These are phyloP conservation scores for Passer montanus DNA, from an alignment of 2,113 vertebrate species.

Conservation along the genomic window DNA sequence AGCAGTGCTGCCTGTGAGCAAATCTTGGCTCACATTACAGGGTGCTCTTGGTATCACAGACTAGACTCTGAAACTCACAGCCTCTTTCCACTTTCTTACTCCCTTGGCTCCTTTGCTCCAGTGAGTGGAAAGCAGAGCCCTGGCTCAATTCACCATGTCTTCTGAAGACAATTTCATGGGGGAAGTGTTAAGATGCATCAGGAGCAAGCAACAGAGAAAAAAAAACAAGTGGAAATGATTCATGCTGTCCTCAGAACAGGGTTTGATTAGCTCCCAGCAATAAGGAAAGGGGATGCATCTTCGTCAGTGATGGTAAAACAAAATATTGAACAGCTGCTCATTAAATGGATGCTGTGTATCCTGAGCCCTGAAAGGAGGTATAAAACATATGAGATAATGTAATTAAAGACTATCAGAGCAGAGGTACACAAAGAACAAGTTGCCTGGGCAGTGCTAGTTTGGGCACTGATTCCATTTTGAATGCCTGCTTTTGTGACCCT, in stretches of 20 bases:
- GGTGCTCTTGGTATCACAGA: accelerated
- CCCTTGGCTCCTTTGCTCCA: not conserved
- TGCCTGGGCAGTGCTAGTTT: not conserved
- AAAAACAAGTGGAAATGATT: not conserved
- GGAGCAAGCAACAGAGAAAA: not conserved
- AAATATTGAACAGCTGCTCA: slow-evolving; percentile 25
- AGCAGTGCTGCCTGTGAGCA: not conserved
- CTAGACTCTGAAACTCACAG: not conserved
- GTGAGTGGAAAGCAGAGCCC: not conserved
- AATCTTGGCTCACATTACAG: not conserved
- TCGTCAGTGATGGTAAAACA: not conserved
- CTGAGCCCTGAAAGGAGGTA: not conserved
- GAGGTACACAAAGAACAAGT: not conserved
- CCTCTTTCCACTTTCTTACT: not conserved
- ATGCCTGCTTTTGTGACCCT: not conserved
- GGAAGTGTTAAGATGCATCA: not conserved
- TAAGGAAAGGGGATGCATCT: not conserved
- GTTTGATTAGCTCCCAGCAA: not conserved
- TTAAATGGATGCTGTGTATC: not conserved
- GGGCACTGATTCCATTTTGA: not conserved
- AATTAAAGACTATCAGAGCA: not conserved
- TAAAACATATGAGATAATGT: not conserved
- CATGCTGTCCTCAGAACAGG: not conserved
- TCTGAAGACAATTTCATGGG: not conserved
- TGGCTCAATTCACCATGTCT: not conserved